phyloP scores from a whole-genome alignment of 2,113 vertebrate species.

The Mesocricetus auratus region DNA sequence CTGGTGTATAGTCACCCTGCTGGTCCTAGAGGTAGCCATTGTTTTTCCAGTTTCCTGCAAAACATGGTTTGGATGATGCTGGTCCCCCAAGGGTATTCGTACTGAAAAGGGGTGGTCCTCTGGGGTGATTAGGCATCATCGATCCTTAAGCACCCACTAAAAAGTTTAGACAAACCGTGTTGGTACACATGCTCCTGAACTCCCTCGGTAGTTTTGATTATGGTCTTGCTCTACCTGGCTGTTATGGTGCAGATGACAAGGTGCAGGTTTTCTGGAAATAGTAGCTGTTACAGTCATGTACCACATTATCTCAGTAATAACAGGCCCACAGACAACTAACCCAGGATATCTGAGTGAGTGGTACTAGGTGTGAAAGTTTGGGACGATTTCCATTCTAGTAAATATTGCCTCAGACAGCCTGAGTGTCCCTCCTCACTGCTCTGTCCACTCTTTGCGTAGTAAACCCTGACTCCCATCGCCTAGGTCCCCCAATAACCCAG shows the following conservation, averaged over 20 bases:
- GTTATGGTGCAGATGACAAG: background rate
- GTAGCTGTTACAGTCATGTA: background rate
- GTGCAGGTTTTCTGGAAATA: background rate
- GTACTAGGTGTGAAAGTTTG: background rate
- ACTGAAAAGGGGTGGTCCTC: background rate
- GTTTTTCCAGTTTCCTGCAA: background rate
- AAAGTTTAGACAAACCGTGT: background rate
- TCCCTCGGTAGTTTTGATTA: background rate
- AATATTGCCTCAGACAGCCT: background rate
- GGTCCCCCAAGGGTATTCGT: background rate
- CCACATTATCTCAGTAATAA: background rate
- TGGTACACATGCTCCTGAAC: background rate
- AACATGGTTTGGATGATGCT: background rate
- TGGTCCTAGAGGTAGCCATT: background rate
- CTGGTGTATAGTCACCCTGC: background rate
- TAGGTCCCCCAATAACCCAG: background rate
- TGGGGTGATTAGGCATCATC: background rate
- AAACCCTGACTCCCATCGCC: rapidly evolving
- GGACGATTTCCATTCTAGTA: background rate
- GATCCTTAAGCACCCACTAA: background rate
- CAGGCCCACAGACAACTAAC: background rate
- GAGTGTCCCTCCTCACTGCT: background rate
- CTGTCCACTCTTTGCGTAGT: background rate
- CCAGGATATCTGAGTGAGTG: background rate
- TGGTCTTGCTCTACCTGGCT: conserved; percentile 21